phyloP scores from a whole-genome alignment of 2,797 vertebrate genomes.

The Darevskia mixta region DNA sequence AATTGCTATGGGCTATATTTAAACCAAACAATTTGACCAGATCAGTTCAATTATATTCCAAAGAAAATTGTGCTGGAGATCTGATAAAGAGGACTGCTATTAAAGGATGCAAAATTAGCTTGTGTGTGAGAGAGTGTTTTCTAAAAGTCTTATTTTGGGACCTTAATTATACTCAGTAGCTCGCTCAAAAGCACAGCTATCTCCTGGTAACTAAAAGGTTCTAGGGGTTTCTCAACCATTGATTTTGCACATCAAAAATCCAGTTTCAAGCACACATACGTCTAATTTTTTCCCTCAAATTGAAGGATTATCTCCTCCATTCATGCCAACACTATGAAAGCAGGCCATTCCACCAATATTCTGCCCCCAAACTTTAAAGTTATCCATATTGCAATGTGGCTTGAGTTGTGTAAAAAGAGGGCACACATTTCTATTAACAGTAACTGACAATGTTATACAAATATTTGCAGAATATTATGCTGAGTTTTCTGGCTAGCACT shows the following conservation, averaged over 20 bases:
- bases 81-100: constrained; percentile 33
- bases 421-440: constrained; percentile 65
- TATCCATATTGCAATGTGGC: constrained; percentile 35
- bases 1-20: constrained; percentile 28
- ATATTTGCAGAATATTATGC: constrained; percentile 47
- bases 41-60: constrained; percentile 37
- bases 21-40: constrained; percentile 14
- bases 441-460: constrained; percentile 58
- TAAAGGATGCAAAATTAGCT: constrained; percentile 13
- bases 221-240: constrained; percentile 26
- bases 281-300: not conserved
- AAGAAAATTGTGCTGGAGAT: constrained; percentile 24
- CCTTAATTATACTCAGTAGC: not conserved
- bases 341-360: constrained; percentile 13
- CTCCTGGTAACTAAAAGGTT: constrained; percentile 30
- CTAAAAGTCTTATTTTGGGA: constrained; percentile 16
- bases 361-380: not conserved
- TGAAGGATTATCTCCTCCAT: constrained; percentile 40
- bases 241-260: not conserved
- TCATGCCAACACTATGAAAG: constrained; percentile 33
- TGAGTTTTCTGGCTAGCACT: constrained; percentile 46
- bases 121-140: not conserved
- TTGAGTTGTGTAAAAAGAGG: constrained; percentile 43
- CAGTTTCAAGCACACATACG: not conserved
- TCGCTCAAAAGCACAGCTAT: constrained; percentile 34